Base-by-base conservation (phyloP, 37 sponge, comb jelly and placozoan species). In the Halichondria panicea region DNA sequence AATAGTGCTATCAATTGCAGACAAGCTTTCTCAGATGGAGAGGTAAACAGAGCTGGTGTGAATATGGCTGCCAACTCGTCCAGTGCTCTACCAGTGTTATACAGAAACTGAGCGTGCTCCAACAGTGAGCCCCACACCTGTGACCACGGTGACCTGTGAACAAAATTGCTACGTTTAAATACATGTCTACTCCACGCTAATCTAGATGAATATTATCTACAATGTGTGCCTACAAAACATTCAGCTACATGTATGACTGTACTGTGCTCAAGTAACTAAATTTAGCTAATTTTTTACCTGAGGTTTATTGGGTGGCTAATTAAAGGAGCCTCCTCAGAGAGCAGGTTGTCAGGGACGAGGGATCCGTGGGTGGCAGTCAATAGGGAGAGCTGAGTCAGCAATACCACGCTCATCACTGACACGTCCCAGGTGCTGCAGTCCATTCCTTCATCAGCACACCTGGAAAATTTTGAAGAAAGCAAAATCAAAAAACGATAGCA, bases 1-100 rank as follows among this genome's bases (percentile, higher is more conserved):
- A n/a, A n/a, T n/a, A n/a, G n/a, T n/a, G n/a, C n/a, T n/a, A n/a
- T n/a, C n/a, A n/a, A n/a, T n/a, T n/a, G n/a, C n/a, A n/a, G n/a
- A n/a, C n/a, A n/a, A n/a, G n/a, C n/a, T n/a, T n/a, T n/a, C n/a
- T n/a, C n/a, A n/a, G n/a, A n/a, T n/a, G n/a, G n/a, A 7, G 56
- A 27, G 56, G 9, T 7, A 7, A 55, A 27, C 25, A 68, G 68
- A 13, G 25, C 68, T 25, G 68, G 68, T 19, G 43, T 25, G 7
- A 68, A 43, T 27, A 68, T 43, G 24, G 68, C 45, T 21, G 68
- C 68, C 68, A 68, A 28, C 24, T 68, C 68, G 2, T 68, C 68
- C 43, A 43, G n/a, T 2, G 35, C 27, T 27, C 68, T 38, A 4
- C 68, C 68, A 4, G 27, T 2, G 38, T 41, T 13, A 43, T 43